phyloP scores from a whole-genome alignment of 2,797 vertebrate species.

The Peromyscus aztecus region DNA sequence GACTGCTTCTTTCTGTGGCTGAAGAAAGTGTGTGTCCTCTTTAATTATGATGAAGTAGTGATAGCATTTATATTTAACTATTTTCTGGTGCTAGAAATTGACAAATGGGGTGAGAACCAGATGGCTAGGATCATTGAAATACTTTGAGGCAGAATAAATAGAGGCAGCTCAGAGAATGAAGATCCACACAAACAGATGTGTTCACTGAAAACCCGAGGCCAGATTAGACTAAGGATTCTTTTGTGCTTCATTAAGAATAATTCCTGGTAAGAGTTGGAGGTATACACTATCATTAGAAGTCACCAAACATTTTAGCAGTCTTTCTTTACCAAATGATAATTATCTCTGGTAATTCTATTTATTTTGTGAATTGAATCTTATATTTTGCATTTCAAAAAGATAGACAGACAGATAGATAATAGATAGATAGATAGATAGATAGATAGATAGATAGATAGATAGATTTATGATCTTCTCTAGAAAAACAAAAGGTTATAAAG shows the following conservation, averaged over 20 bases:
- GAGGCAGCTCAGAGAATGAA: background rate
- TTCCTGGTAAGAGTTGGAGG: background rate
- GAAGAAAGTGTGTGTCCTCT: background rate
- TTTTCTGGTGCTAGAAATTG: constrained; percentile 37
- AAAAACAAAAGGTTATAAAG: background rate
- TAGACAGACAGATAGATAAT: background rate
- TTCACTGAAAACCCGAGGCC: background rate
- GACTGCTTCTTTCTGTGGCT: background rate
- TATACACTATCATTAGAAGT: constrained; percentile 4
- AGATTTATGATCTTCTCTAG: background rate
- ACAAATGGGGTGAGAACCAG: background rate
- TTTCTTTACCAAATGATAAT: background rate
- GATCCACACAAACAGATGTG: constrained; percentile 9
- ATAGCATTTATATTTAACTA: constrained; percentile 38
- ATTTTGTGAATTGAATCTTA: constrained; percentile 47
- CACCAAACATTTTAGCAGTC: background rate
- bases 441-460: background rate
- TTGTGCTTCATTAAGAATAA: background rate
- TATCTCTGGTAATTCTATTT: background rate
- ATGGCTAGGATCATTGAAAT: constrained; percentile 20
- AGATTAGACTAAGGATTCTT: background rate
- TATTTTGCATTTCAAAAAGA: background rate
- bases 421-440: background rate
- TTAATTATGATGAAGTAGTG: constrained; percentile 55
- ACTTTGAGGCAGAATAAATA: constrained; percentile 21